A percentile compares a stretch with the other conserved stretches of the same genome.
phyloP scores from a whole-genome alignment of 2,797 vertebrate species.

The Pterois miles region DNA sequence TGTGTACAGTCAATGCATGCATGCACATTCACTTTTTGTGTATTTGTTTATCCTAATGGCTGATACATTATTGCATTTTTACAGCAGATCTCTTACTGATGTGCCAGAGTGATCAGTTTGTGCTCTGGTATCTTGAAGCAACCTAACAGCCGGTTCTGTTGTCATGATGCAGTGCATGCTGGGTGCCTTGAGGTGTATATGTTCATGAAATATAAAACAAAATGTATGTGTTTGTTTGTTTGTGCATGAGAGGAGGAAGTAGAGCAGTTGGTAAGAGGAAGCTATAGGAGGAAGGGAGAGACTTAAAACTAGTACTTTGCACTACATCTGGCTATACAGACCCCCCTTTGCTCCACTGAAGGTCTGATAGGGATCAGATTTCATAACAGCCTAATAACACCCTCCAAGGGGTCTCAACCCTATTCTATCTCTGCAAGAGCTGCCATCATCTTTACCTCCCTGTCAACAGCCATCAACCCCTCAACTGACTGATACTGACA shows the following conservation, averaged over 20 bases:
- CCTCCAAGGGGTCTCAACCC: constrained; percentile 71
- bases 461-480: constrained; percentile 71
- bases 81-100: neutral
- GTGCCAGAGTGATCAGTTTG: constrained; percentile 1
- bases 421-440: constrained; percentile 72
- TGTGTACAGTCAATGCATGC: neutral
- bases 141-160: constrained; percentile 34
- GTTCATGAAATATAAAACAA: constrained; percentile 68
- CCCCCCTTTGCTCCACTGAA: constrained; percentile 36
- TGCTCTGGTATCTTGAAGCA: constrained; percentile 22
- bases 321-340: constrained; percentile 36
- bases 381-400: constrained; percentile 75
- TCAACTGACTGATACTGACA: constrained; percentile 73
- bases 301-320: constrained; percentile 48
- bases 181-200: constrained; percentile 42
- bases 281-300: constrained; percentile 43
- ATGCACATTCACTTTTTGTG: neutral
- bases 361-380: constrained; percentile 73
- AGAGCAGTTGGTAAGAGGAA: constrained; percentile 31
- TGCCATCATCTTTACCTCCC: constrained; percentile 71
- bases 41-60: neutral
- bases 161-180: constrained; percentile 41
- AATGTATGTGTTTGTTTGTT: constrained; percentile 7
- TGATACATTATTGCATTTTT: neutral
- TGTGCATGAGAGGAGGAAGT: neutral